Evolutionary conservation across 2,113 vertebrate genomes (phyloP), one percentile per base, ranked within the genome.

Genomic region (Sciurus niger): DNA sequence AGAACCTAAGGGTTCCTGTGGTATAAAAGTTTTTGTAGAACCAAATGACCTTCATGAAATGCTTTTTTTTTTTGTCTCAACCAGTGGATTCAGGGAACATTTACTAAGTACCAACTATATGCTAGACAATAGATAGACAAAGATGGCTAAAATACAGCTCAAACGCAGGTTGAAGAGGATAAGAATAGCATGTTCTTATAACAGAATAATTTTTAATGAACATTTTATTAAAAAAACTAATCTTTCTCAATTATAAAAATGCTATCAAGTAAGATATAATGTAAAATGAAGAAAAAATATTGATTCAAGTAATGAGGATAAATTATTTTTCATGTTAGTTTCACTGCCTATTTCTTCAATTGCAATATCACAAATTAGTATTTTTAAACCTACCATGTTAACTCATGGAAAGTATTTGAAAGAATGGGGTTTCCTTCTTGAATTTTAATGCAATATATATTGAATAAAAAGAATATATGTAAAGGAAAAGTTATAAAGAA

Each of bases 301-400:
- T 76, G 53, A 93, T 63, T 85, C 24, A 90, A 93, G 28, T n/a
- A 94, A 72, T 76, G 9, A 95, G 28, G 30, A 20, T 84, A 91
- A 74, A 76, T 80, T 90, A 12, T 76, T 73, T 86, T 72, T 80
- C 37, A 97, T 73, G 12, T 2, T 18, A 85, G 8, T 40, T 92
- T 88, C 1, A 55, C 14, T 83, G 43, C 1, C 30, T 2, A 46
- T 60, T 82, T 83, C 46, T 82, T 92, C 63, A 93, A 53, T 22
- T 32, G 34, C 93, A 92, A 86, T 65, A 89, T 53, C 24, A 63
- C n/a, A 89, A 89, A 92, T 82, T 77, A 84, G n/a, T 85, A 37
- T 51, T 92, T 95, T 94, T 60, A 84, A 65, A 60, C 40, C 78
- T 67, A 74, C 7, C 37, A 37, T 73, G 24, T 12, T 94, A 93